Conservation (phyloP, 1,140 invertebrate species). For the Ceratoteleas bidentatus region DNA sequence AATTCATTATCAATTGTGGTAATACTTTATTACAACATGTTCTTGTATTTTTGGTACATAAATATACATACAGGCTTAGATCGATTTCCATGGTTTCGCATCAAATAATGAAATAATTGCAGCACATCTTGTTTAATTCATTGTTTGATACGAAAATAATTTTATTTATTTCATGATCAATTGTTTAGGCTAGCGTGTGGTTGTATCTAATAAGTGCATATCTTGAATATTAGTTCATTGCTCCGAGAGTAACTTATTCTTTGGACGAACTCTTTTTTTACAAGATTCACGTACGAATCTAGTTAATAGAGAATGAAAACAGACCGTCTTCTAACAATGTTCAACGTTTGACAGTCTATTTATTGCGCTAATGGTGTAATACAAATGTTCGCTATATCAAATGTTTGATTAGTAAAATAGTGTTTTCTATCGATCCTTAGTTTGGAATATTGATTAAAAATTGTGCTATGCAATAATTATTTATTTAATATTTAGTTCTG, state of each 20-base stretch:
- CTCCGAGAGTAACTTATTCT: constrained; percentile 9
- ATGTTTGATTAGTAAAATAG: not conserved
- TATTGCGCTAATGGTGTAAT: not conserved
- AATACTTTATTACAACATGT: constrained; percentile 78
- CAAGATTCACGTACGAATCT: constrained; percentile 25
- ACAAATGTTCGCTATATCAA: not conserved
- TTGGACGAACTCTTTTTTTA: constrained; percentile 28
- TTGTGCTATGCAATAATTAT: no score
- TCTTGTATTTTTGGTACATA: constrained; percentile 76
- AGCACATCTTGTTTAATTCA: constrained; percentile 19
- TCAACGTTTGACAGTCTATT: constrained; percentile 16
- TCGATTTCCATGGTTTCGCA: constrained; percentile 28
- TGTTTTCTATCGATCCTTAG: not conserved
- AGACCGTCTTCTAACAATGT: constrained; percentile 21
- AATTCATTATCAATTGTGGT: constrained; percentile 46
- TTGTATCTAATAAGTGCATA: constrained; percentile 34
- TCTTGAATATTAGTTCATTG: constrained; percentile 18
- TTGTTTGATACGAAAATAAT: constrained; percentile 30
- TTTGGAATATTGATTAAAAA: no score
- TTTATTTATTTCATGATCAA: not conserved
- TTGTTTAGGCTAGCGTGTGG: constrained; percentile 14
- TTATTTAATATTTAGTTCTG: no score
- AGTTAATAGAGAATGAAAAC: constrained; percentile 40
- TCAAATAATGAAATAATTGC: constrained; percentile 35
- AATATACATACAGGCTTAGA: constrained; percentile 75